Evolutionary conservation across 2,797 vertebrate genomes (phyloP).

Genomic region (Acrossocheilus wenchowensis): DNA sequence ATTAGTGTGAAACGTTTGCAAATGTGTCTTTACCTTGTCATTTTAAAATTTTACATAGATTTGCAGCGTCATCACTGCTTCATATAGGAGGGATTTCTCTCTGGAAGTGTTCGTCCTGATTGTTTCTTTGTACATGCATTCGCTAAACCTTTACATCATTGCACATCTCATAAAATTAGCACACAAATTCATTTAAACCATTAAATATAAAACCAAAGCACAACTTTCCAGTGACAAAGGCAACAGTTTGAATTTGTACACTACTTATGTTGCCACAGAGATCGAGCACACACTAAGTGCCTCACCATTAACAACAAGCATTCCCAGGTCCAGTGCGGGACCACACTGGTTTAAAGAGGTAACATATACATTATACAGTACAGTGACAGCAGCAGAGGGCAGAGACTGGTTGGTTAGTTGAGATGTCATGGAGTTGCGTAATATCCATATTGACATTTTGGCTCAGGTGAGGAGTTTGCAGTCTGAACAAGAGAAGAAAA

Average conservation of each 20-base stretch:
- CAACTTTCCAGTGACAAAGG: constrained; percentile 62
- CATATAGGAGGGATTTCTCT: constrained; percentile 12
- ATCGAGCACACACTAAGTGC: constrained; percentile 27
- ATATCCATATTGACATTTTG: constrained; percentile 56
- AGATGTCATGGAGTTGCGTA: constrained; percentile 59
- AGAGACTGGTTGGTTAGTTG: constrained; percentile 61
- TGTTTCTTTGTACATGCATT: constrained; percentile 48
- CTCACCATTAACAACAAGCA: constrained; percentile 42
- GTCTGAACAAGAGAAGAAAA: constrained; percentile 57
- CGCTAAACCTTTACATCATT: constrained; percentile 29
- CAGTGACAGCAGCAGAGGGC: constrained; percentile 75
- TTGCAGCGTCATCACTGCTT: constrained; percentile 26
- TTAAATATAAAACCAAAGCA: constrained; percentile 52
- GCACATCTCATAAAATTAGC: constrained; percentile 39
- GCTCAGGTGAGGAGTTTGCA: constrained; percentile 58
- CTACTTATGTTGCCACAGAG: constrained; percentile 27
- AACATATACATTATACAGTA: constrained; percentile 77
- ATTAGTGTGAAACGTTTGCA: constrained; percentile 44
- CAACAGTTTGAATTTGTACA: constrained; percentile 43
- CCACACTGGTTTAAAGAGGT: constrained; percentile 71
- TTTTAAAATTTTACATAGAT: constrained; percentile 1
- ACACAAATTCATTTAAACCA: constrained; percentile 32
- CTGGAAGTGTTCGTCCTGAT: constrained; percentile 11
- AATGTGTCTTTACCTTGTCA: constrained; percentile 21
- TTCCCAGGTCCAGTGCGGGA: constrained; percentile 39